Evolutionary conservation across 2,113 vertebrate genomes (phyloP).

Genomic region (Gadus chalcogrammus): DNA sequence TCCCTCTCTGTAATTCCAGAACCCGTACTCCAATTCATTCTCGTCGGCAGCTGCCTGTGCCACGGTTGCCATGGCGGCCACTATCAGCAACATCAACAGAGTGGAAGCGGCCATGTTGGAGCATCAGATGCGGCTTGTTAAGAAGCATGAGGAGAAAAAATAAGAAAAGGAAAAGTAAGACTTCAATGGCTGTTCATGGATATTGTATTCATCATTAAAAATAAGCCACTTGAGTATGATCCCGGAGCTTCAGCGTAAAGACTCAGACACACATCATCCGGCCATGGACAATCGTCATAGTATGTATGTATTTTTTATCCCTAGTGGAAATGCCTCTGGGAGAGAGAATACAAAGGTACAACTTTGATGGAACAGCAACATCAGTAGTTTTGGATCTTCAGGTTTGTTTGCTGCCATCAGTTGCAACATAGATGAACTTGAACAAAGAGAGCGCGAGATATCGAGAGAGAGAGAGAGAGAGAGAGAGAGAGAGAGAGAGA

Average conservation of each 20-base stretch:
- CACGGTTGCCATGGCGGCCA: constrained; percentile 51
- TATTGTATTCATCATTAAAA: no score
- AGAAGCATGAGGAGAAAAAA: constrained; percentile 12
- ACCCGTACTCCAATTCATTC: constrained; percentile 73
- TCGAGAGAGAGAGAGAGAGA: neutral
- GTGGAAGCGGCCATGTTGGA: constrained; percentile 47
- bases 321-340: no score
- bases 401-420: neutral
- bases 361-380: neutral
- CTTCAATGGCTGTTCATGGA: neutral
- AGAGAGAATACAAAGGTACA: no score
- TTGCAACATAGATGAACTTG: no score
- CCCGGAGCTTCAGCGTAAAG: no score
- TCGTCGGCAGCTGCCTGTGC: constrained; percentile 47
- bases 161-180: neutral
- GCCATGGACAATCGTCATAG: no score
- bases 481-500: neutral
- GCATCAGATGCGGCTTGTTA: neutral
- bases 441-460: neutral
- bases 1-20: constrained; percentile 81
- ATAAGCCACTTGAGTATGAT: no score
- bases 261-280: no score
- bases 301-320: no score
- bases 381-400: neutral
- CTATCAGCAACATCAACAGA: constrained; percentile 54